Percentiles rank a stretch among this genome's conserved stretches.
phyloP scores from a whole-genome alignment of 2,888 invertebrate species.

The Apodemia zela region DNA sequence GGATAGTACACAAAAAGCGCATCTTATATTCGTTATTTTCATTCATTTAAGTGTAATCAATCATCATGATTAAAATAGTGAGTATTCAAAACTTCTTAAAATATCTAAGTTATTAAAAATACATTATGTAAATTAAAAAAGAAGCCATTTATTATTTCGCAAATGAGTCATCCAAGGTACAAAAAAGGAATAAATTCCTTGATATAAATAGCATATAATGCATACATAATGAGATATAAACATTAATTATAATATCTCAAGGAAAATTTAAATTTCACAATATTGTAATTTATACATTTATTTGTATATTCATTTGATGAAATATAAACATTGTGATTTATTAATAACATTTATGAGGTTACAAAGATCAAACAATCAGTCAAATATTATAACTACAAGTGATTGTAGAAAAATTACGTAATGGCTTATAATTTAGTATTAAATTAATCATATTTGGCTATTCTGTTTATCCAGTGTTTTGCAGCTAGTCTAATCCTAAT shows the following conservation, averaged over 20 bases:
- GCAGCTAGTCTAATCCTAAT: too few relatives aligned
- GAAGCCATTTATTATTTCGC: background rate
- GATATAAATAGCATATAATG: background rate
- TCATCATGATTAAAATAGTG: slow-evolving; percentile 51
- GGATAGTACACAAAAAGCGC: slow-evolving; percentile 46
- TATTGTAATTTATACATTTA: background rate
- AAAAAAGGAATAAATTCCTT: background rate
- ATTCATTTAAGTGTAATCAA: slow-evolving; percentile 24
- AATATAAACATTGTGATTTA: background rate
- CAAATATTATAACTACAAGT: background rate
- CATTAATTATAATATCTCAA: background rate
- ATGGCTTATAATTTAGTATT: too few relatives aligned
- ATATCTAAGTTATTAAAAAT: background rate
- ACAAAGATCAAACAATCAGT: background rate
- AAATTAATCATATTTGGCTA: too few relatives aligned
- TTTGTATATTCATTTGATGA: background rate
- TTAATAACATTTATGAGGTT: background rate
- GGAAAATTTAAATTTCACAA: background rate
- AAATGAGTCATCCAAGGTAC: background rate
- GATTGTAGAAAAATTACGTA: background rate
- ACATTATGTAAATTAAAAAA: background rate
- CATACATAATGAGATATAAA: background rate
- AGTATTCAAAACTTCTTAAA: slow-evolving; percentile 36
- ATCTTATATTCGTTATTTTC: slow-evolving; percentile 27
- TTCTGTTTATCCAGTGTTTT: too few relatives aligned